Percentiles rank a stretch among this genome's conserved stretches.
phyloP scores from a whole-genome alignment of 2,797 vertebrate species.

The Rhincodon typus region DNA sequence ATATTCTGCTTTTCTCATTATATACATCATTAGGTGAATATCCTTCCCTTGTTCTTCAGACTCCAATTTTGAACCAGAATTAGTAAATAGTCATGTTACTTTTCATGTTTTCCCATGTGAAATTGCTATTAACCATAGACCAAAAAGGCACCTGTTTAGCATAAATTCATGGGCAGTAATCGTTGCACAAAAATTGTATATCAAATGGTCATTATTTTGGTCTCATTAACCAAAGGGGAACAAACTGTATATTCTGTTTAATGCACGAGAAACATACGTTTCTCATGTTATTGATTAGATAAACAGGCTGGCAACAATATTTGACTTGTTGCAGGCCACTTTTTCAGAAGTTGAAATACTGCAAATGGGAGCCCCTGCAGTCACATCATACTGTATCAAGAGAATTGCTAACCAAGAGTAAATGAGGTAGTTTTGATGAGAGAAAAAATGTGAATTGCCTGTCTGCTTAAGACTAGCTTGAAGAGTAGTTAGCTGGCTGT shows the following conservation, averaged over 20 bases:
- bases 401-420: conserved; percentile 64
- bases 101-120: conserved; percentile 2
- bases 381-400: conserved; percentile 56
- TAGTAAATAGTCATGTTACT: neutral
- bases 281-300: conserved; percentile 21
- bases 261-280: conserved; percentile 29
- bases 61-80: neutral
- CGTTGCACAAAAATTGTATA: conserved; percentile 5
- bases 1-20: neutral
- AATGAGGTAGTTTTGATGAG: conserved; percentile 67
- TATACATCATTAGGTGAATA: neutral
- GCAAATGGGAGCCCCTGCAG: conserved; percentile 24
- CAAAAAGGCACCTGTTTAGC: neutral
- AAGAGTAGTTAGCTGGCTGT: conserved; percentile 67
- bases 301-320: conserved; percentile 4
- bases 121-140: neutral
- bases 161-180: neutral
- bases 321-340: conserved; percentile 24
- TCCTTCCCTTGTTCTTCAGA: neutral
- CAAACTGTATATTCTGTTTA: conserved; percentile 16
- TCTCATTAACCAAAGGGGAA: conserved; percentile 12
- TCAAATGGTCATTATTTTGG: conserved; percentile 26
- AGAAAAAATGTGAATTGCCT: conserved; percentile 60
- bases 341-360: conserved; percentile 10
- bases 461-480: conserved; percentile 67